A percentile compares a stretch with the other conserved stretches of the same genome.
These are phyloP conservation scores for Zygothrica quintamaculata DNA, from an alignment of 2,888 invertebrate species.

Conservation along the genomic window DNA sequence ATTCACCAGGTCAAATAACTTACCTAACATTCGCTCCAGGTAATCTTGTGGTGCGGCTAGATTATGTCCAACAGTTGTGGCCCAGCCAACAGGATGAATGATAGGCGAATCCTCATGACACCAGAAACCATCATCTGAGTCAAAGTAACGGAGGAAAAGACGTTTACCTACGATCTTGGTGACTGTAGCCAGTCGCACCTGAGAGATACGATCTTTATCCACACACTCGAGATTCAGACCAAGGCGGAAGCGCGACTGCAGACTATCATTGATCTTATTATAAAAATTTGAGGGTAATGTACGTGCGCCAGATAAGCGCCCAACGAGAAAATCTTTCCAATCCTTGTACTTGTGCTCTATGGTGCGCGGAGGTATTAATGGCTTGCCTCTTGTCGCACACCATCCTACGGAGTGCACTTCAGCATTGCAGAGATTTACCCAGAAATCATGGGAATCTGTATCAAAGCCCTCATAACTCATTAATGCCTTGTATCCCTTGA, in stretches of 20 bases:
- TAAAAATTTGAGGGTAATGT: slow-evolving; percentile 97
- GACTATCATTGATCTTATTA: slow-evolving; percentile 92
- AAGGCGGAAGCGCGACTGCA: slow-evolving; percentile 92
- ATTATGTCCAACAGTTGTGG: slow-evolving; percentile 93
- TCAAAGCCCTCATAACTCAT: slow-evolving; percentile 97
- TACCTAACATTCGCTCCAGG: slow-evolving; percentile 89
- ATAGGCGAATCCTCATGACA: slow-evolving; percentile 97
- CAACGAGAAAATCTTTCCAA: slow-evolving; percentile 98
- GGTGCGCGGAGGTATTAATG: slow-evolving; percentile 95
- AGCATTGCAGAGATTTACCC: slow-evolving; percentile 97
- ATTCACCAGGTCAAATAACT: too few species aligned
- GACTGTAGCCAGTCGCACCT: slow-evolving; percentile 95
- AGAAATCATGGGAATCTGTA: slow-evolving; percentile 95
- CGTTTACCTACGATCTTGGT: slow-evolving; percentile 96
- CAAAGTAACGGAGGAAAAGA: slow-evolving; percentile 95
- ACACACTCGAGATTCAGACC: slow-evolving; percentile 96
- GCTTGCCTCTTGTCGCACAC: slow-evolving; percentile 98
- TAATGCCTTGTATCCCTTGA: slow-evolving; percentile 93
- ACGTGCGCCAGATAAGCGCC: slow-evolving; percentile 96
- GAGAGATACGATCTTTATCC: slow-evolving; percentile 97
- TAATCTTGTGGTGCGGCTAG: slow-evolving; percentile 93
- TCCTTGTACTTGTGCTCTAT: slow-evolving; percentile 97
- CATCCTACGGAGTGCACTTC: slow-evolving; percentile 99
- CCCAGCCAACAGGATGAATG: slow-evolving; percentile 99
- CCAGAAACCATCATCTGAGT: slow-evolving; percentile 96